Evolutionary conservation across 2,113 vertebrate species (phyloP).

Genomic region (Chroicocephalus ridibundus): DNA sequence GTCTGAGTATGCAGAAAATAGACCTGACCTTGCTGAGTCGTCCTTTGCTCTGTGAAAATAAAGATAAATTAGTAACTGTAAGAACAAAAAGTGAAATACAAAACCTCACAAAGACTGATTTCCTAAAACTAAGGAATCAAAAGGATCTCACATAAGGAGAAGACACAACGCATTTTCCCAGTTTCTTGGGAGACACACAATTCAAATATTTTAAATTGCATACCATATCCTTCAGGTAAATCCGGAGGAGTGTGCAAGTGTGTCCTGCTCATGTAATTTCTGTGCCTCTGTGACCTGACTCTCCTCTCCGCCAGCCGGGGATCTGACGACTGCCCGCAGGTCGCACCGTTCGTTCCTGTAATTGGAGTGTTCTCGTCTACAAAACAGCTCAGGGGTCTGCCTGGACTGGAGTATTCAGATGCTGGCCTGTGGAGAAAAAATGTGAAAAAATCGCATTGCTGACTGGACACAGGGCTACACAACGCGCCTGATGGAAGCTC

Average conservation of each 20-base stretch:
- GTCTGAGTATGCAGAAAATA: conserved; percentile 97
- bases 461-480: accelerated
- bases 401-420: conserved; percentile 93
- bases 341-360: conserved; percentile 88
- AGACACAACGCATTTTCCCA: neutral
- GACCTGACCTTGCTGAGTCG: conserved; percentile 94
- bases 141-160: neutral
- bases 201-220: neutral
- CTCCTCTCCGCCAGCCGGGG: conserved; percentile 87
- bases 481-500: neutral
- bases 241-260: conserved; percentile 94
- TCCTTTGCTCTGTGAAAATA: conserved; percentile 89
- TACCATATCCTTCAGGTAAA: conserved; percentile 94
- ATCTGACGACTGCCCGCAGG: conserved; percentile 83
- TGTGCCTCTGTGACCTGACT: conserved; percentile 91
- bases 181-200: neutral
- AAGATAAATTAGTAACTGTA: neutral
- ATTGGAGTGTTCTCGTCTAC: conserved; percentile 95
- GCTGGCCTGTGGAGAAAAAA: conserved; percentile 81
- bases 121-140: neutral
- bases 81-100: neutral
- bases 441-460: neutral
- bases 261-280: conserved; percentile 97
- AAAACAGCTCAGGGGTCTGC: conserved; percentile 91
- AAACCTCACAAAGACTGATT: neutral